phyloP scores from a whole-genome alignment of 2,888 invertebrate genomes.

The Coremacera marginata region DNA sequence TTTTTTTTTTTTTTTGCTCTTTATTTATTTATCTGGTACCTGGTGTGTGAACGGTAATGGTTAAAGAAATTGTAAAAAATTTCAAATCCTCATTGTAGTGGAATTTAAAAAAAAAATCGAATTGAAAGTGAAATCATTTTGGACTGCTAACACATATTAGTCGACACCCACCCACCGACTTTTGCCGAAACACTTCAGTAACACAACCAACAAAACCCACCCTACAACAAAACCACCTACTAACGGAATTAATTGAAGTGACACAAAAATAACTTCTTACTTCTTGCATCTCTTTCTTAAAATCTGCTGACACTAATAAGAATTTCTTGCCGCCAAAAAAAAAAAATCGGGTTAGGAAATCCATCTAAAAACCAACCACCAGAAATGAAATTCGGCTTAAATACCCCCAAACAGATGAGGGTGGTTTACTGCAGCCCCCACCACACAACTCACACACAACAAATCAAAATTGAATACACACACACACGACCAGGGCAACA shows the following conservation, averaged over 20 bases:
- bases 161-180: neutral
- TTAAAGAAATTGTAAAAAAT: too few relatives aligned
- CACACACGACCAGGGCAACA: neutral
- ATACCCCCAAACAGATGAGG: neutral
- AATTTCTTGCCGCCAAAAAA: constrained; percentile 21
- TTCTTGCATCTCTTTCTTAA: neutral
- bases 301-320: neutral
- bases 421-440: neutral
- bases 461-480: neutral
- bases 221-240: neutral
- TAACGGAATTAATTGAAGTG: neutral
- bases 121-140: neutral
- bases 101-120: too few relatives aligned
- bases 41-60: too few relatives aligned
- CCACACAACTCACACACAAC: constrained; percentile 1
- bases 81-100: too few relatives aligned
- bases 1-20: too few relatives aligned
- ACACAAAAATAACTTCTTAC: neutral
- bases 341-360: neutral
- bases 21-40: too few relatives aligned
- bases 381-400: neutral
- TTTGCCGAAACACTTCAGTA: neutral
- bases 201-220: neutral
- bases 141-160: constrained; percentile 10
- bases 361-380: neutral